Conservation (phyloP, 2,888 invertebrate genomes). For the Ophioninae sp. region DNA sequence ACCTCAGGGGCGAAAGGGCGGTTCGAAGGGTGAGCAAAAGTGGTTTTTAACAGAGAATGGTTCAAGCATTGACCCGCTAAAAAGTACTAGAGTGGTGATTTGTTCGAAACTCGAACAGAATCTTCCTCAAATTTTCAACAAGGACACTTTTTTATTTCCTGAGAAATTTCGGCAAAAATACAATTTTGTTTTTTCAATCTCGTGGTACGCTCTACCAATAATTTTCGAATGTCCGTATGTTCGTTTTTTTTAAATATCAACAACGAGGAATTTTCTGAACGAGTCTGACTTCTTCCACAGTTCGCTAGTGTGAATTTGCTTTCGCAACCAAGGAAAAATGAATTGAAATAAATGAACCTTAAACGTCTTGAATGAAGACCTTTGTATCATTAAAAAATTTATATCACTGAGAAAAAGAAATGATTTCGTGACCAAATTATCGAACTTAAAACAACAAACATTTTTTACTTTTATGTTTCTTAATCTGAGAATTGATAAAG, state of each 20-base stretch:
- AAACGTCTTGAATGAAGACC: background rate
- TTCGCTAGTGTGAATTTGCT: constrained; percentile 18
- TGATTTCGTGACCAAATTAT: background rate
- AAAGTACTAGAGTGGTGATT: constrained; percentile 70
- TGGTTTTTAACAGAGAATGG: constrained; percentile 59
- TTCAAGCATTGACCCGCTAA: constrained; percentile 74
- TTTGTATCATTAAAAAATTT: background rate
- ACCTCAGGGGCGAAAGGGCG: constrained; percentile 30
- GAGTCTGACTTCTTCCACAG: background rate
- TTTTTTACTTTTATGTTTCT: background rate
- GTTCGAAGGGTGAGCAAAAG: constrained; percentile 35
- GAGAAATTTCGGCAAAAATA: background rate
- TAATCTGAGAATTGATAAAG: background rate
- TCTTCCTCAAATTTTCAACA: constrained; percentile 61
- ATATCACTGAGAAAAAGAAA: background rate
- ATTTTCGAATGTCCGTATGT: background rate
- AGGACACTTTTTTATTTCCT: background rate
- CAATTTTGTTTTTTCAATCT: background rate
- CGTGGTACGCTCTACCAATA: background rate
- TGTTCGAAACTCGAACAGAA: constrained; percentile 63
- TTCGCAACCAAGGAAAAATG: constrained; percentile 10
- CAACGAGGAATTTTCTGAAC: constrained; percentile 22
- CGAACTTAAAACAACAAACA: too few species aligned
- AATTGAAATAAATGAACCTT: constrained; percentile 4
- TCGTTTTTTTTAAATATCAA: background rate